Evolutionary conservation across 2,797 vertebrate species (phyloP).

Genomic region (Uromys caudimaculatus): DNA sequence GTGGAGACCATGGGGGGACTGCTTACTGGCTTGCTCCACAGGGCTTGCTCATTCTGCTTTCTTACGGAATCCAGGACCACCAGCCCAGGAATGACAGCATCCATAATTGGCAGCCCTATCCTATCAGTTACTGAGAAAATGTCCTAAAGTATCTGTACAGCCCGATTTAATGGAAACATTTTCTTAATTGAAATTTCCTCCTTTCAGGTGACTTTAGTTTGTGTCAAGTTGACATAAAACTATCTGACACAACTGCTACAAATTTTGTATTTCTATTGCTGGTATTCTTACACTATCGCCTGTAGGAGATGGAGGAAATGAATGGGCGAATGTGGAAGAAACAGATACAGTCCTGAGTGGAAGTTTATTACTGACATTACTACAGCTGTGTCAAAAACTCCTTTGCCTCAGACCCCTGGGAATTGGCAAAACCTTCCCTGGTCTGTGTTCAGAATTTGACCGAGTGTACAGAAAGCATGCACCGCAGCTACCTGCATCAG

Average conservation of each 20-base stretch:
- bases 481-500: background rate
- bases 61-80: background rate
- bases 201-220: background rate
- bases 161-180: background rate
- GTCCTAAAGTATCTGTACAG: background rate
- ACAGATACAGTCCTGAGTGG: no score
- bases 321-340: background rate
- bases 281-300: background rate
- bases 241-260: background rate
- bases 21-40: background rate
- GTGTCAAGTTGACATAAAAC: background rate
- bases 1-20: background rate
- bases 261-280: background rate
- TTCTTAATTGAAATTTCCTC: background rate
- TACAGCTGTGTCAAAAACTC: background rate
- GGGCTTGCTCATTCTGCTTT: background rate
- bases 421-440: background rate
- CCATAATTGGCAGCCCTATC: no score
- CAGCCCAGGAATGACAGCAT: background rate
- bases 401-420: background rate
- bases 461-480: no score
- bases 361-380: background rate
- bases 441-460: background rate
- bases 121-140: background rate
- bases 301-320: background rate